These are phyloP conservation scores for Odobenus rosmarus DNA, from an alignment of 2,113 vertebrate species.

Conservation along the genomic window DNA sequence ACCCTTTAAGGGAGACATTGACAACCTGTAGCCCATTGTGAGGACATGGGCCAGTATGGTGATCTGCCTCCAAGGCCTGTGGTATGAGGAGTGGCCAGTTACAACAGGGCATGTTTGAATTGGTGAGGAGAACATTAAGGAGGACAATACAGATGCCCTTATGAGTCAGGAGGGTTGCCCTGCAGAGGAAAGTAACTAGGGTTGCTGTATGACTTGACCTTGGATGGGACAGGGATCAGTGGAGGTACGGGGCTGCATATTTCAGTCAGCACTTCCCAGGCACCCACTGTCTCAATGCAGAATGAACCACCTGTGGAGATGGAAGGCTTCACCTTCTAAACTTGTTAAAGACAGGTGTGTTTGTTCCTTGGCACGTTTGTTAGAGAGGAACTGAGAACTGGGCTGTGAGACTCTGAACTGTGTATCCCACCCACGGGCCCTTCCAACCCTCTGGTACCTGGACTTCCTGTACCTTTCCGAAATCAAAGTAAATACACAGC, in stretches of 20 bases:
- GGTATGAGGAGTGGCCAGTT: neutral
- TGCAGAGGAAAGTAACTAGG: neutral
- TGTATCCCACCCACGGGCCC: neutral
- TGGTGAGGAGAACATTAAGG: neutral
- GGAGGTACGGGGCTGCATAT: neutral
- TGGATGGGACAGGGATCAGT: neutral
- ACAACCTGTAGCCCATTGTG: neutral
- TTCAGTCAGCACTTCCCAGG: constrained; percentile 5
- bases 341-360: fast-evolving
- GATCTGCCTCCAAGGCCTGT: neutral
- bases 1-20: neutral
- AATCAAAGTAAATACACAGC: neutral
- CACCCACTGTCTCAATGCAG: neutral
- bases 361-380: neutral
- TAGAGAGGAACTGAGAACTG: neutral
- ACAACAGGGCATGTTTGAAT: neutral
- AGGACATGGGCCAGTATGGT: neutral
- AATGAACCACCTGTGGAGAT: neutral
- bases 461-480: neutral
- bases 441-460: neutral
- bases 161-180: neutral
- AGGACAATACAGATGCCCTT: neutral
- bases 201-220: neutral
- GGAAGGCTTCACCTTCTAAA: neutral
- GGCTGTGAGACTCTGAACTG: neutral